These are phyloP conservation scores for Piprites chloris DNA, from an alignment of 2,113 vertebrate species.

Conservation along the genomic window DNA sequence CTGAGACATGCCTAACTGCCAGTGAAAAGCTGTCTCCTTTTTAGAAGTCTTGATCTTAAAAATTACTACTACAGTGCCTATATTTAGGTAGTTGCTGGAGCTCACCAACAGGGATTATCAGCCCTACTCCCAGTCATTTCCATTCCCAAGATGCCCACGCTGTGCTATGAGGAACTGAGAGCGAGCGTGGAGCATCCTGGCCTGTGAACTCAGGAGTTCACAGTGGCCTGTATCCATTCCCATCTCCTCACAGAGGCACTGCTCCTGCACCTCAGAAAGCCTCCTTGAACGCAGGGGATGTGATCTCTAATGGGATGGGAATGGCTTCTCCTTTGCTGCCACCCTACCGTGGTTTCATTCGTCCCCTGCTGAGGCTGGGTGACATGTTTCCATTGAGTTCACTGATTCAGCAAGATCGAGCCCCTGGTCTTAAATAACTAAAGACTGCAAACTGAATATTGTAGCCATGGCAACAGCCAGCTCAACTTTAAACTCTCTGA, in stretches of 20 bases:
- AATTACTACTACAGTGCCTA: background rate
- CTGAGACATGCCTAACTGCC: background rate
- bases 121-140: background rate
- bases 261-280: background rate
- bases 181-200: background rate
- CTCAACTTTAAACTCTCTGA: slow-evolving; percentile 66
- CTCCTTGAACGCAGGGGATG: background rate
- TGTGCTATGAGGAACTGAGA: background rate
- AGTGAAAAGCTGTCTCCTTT: background rate
- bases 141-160: background rate
- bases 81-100: background rate
- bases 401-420: slow-evolving; percentile 55
- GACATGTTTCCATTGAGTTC: slow-evolving; percentile 41
- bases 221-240: background rate
- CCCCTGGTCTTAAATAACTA: slow-evolving; percentile 58
- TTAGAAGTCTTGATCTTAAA: background rate
- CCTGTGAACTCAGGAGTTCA: background rate
- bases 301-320: background rate
- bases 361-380: background rate
- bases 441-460: slow-evolving; percentile 61
- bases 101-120: background rate
- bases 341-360: background rate
- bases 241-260: background rate
- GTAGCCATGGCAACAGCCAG: slow-evolving; percentile 69
- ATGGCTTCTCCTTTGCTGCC: background rate